Evolutionary conservation across 1,140 invertebrate species (phyloP).

Genomic region (Aplysia californica): DNA sequence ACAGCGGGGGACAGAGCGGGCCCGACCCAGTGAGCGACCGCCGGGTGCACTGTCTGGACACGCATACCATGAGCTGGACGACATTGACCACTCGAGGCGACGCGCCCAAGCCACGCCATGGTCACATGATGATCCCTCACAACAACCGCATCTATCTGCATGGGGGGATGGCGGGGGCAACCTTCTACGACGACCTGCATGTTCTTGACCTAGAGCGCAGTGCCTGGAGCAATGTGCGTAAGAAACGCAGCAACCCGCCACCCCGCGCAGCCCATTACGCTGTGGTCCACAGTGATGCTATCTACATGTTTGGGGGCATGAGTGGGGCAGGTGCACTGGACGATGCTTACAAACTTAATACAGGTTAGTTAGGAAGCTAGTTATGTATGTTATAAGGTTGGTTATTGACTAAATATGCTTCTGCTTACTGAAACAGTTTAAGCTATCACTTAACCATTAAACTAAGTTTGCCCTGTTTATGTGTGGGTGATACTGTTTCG

Average conservation of each 20-base stretch:
- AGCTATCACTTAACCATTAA: too few relatives aligned
- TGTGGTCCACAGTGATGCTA: conserved; percentile 44
- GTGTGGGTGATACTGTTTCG: too few relatives aligned
- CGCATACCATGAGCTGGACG: conserved; percentile 52
- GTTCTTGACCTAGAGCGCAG: conserved; percentile 62
- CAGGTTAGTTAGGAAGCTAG: conserved; percentile 41
- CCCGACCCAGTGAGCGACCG: conserved; percentile 63
- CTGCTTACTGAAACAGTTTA: too few relatives aligned
- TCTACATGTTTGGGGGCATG: conserved; percentile 68
- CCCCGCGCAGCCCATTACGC: conserved; percentile 64
- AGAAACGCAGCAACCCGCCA: conserved; percentile 55
- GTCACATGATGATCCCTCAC: conserved; percentile 62
- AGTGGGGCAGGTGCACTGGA: conserved; percentile 63
- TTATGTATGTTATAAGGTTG: neutral
- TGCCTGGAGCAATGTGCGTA: conserved; percentile 56
- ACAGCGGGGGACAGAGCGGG: conserved; percentile 65
- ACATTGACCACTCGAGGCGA: conserved; percentile 54
- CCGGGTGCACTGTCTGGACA: conserved; percentile 63
- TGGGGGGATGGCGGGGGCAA: conserved; percentile 65
- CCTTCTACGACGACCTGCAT: conserved; percentile 66
- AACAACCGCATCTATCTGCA: conserved; percentile 63
- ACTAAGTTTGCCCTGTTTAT: too few relatives aligned
- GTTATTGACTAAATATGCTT: too few relatives aligned
- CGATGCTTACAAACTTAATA: conserved; percentile 63
- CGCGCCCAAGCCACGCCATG: conserved; percentile 65